A percentile compares a stretch with the other conserved stretches of the same genome.
Conservation (phyloP, 2,888 invertebrate species). For the Lasioglossum lativentre region DNA sequence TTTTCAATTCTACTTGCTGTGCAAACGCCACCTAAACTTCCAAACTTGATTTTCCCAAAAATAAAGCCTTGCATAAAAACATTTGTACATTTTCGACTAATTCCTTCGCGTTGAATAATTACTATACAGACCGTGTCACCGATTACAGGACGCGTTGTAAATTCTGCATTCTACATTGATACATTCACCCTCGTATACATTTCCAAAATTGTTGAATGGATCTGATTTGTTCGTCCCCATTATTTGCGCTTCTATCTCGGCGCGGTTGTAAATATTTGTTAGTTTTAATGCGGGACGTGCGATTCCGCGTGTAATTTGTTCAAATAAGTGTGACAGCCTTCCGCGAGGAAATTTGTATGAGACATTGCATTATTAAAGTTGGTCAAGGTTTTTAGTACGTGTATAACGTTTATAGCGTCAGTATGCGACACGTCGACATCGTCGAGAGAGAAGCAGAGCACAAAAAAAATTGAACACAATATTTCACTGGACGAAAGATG, state of each 20-base stretch:
- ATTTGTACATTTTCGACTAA: background rate
- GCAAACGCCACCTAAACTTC: background rate
- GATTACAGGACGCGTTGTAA: background rate
- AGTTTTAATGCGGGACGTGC: background rate
- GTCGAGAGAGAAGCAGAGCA: background rate
- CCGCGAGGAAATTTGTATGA: background rate
- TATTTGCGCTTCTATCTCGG: background rate
- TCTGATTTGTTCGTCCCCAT: background rate
- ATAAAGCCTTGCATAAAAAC: background rate
- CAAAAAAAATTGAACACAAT: background rate
- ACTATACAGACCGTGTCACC: background rate
- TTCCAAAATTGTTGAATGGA: background rate
- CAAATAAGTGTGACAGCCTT: background rate
- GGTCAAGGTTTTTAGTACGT: background rate
- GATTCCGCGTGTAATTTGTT: background rate
- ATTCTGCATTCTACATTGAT: background rate
- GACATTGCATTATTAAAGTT: background rate
- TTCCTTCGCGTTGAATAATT: background rate
- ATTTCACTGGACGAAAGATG: background rate
- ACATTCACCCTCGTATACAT: background rate
- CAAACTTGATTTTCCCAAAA: background rate
- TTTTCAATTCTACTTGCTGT: background rate
- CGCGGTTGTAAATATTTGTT: slow-evolving; percentile 3
- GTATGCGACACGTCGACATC: background rate
- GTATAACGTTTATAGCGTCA: background rate